Base-by-base conservation (phyloP, 2,113 vertebrate genomes). In the Microcebus ravelobensis region DNA sequence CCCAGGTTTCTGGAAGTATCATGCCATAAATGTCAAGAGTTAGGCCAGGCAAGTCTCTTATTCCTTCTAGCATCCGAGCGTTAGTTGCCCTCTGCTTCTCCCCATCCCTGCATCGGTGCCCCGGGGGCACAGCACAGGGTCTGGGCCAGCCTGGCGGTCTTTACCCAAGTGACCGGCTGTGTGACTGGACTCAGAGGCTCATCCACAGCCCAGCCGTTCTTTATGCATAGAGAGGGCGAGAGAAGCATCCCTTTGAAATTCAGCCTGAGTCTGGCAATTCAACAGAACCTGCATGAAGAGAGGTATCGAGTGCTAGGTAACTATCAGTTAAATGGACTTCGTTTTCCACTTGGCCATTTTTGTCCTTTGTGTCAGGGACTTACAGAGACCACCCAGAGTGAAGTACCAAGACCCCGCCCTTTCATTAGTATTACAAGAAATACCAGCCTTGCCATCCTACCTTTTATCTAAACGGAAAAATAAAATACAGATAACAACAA, bases 401-500 rank as follows among this genome's bases (percentile, higher is more conserved):
- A 71, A 84, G 15, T 25, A 63, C 10, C 29, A 90, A 96, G 45
- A n/a, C 3, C 23, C 5, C 59, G 4, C 3, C 13, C 8, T 76
- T 85, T 81, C 31, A 31, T 79, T 67, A 48, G 68, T 55, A 83
- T 82, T 57, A 25, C 85, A 86, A 89, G 10, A 77, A 95, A 45
- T 42, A 23, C 52, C 34, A 50, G 17, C 39, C 31, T 80, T 89
- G 71, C 36, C 20, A 93, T 76, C 27, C 63, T 34, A 14, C 17
- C 8, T 27, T 76, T 82, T 39, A 79, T 48, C 4, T 73, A 90
- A 90, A 50, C n/a, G 23, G 65, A 14, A 80, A 95, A 80, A 48
- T 84, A 63, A 71, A 71, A 86, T 31, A 52, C 1, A 18, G 7
- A 71, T 88, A 39, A 70, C 11, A 59, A 6, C 55, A 67, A 55